Evolutionary conservation across 2,888 invertebrate species (phyloP), one percentile per base, ranked within the genome.

Genomic region (Pachycephus smyrnensis): DNA sequence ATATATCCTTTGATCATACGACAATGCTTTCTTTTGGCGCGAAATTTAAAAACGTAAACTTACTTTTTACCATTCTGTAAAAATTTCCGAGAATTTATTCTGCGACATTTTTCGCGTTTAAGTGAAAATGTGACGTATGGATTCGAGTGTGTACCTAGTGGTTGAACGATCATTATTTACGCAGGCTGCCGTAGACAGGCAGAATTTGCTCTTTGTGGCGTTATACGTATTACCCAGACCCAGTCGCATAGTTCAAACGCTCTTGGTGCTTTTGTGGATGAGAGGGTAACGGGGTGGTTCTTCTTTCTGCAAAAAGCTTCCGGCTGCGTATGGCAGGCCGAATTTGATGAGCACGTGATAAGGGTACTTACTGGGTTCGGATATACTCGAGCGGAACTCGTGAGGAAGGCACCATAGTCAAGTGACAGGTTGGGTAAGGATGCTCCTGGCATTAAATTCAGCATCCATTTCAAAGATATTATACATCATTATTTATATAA

Each of bases 91-190:
- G 30, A 69, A 15, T 69, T 69, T 32, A 32, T 32, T 40, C 15
- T 1, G 3, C 71, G 71, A 32, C 31, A 11, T 69, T 69, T 69
- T 69, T 12, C 71, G 23, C 31, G 11, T 12, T 40, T 30, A 30
- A 30, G 9, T 69, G 15, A 69, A 6, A 32, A 15, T 23, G 4
- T 32, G 30, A 69, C 71, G 71, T 6, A 15, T 40, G 40, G 23
- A 40, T 40, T 32, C 71, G 31, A 69, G 31, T 69, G 69, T 69
- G 31, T 32, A 30, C 11, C 40, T 4, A 15, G 15, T 40, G 71
- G 31, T 11, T 32, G 71, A 77, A 75, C 80, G 83, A 81, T 85
- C 86, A 84, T 86, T 86, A 85, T 86, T 86, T 86, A 86, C 84
- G 82, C 81, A 84, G 84, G 81, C 86, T 85, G 86, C 79, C 80